Evolutionary conservation across 1,140 invertebrate species (phyloP).

Genomic region (Stratiolaelaps scimitus): DNA sequence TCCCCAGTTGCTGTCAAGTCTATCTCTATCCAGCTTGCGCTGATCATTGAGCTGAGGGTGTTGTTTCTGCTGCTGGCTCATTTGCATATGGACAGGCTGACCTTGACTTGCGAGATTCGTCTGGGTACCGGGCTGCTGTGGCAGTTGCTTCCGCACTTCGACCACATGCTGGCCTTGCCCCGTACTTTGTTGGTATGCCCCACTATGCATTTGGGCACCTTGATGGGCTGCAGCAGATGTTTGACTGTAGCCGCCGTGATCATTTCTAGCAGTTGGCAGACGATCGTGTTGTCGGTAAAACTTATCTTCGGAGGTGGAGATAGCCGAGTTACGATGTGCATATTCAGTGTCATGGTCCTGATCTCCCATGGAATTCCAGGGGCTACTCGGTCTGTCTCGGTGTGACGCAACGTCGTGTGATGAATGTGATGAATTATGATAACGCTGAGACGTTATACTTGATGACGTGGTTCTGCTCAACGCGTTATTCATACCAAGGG

Average conservation of each 20-base stretch:
- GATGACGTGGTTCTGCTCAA: no score
- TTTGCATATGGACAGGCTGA: no score
- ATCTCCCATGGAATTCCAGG: not conserved
- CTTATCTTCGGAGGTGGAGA: constrained; percentile 22
- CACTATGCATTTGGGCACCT: no score
- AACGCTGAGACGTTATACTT: no score
- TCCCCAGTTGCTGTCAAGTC: not conserved
- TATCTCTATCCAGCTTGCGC: constrained; percentile 10
- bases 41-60: no score
- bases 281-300: not conserved
- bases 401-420: not conserved
- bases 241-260: no score
- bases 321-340: constrained; percentile 4
- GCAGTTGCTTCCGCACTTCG: constrained; percentile 26
- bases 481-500: no score
- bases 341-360: constrained; percentile 20
- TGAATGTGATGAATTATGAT: no score
- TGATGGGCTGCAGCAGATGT: no score
- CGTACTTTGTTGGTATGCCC: no score
- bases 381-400: not conserved
- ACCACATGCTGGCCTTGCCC: not conserved
- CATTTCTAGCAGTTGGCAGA: not conserved
- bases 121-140: constrained; percentile 19
- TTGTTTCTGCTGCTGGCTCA: no score
- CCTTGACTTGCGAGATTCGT: no score